Conservation (phyloP, 2,888 invertebrate genomes). For the Phoenoteleia sp. region DNA sequence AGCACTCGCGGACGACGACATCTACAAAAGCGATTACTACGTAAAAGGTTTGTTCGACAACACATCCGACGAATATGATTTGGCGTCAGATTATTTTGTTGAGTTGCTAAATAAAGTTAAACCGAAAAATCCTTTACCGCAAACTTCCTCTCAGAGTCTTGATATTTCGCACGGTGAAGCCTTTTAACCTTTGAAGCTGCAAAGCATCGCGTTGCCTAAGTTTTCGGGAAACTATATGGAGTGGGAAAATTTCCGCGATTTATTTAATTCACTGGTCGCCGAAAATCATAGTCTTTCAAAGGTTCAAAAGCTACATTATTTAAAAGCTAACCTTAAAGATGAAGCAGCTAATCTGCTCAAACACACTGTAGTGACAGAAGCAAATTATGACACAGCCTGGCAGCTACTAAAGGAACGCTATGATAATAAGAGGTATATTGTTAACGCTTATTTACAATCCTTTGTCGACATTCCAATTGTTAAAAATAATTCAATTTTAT, state of each 20-base stretch:
- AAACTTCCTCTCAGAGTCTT: not conserved
- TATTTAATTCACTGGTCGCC: not conserved
- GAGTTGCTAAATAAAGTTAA: not conserved
- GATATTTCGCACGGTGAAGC: not conserved
- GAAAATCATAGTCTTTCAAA: not conserved
- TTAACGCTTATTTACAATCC: no score
- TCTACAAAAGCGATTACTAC: not conserved
- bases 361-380: no score
- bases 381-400: no score
- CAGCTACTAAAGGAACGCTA: no score
- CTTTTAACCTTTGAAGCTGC: not conserved
- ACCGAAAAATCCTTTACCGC: not conserved
- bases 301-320: not conserved
- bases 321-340: not conserved
- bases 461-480: no score
- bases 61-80: not conserved
- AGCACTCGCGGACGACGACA: not conserved
- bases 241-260: not conserved
- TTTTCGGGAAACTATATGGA: not conserved
- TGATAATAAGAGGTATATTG: no score
- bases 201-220: not conserved
- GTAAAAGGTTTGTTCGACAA: not conserved
- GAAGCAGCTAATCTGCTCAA: not conserved
- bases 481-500: no score
- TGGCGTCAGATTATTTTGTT: not conserved